Base-by-base conservation (phyloP, 2,113 vertebrate species). In the Plectropomus leopardus region DNA sequence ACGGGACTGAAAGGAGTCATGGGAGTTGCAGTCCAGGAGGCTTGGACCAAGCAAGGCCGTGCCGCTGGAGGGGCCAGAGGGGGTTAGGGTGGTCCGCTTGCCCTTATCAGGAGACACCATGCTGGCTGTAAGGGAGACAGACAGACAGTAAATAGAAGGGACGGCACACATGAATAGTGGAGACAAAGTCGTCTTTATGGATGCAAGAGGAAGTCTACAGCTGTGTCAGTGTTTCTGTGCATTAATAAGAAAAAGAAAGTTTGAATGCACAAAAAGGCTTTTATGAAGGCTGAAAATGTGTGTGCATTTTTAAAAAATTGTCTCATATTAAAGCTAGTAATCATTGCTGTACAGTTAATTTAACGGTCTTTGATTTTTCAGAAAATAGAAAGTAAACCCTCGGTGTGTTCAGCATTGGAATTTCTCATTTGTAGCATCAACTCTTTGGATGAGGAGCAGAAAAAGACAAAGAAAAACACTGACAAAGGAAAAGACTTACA, bases 61-160 rank as follows among this genome's bases (percentile, higher is more conserved):
- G 85, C 96, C 96, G 16, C 98, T 98, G 72, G 95, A 93, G 82
- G 93, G 94, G 40, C 97, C 96, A 4, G 86, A 77, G 1, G 96
- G 92, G 44, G 96, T 93, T 1, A 97, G 95, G 76, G 96, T 86
- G 93, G 94, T 96, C 87, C 97, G 97, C 47, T 96, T 94, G 44
- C 96, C 94, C 93, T 99, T 99, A 91, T 99, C 98, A 0, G 98
- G 97, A 23, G 98, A 98, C 61, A 98, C 97, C 94, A 99, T 97
- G 82, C 98, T 99, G 51, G 98, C 98, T 99, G 82, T 24, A 87
- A 59, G 48, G 48, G 32, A 82, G 10, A 65, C 53, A 70, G 14
- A 32, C 4, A 58, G 36, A 68, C 8, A 24, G 19, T 80, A 58
- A 76, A 76, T 28, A 65, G 21, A 34, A 23, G 19, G 3, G 5